Evolutionary conservation across 2,113 vertebrate genomes (phyloP), one percentile per base, ranked within the genome.

Genomic region (Lagenorhynchus albirostris): DNA sequence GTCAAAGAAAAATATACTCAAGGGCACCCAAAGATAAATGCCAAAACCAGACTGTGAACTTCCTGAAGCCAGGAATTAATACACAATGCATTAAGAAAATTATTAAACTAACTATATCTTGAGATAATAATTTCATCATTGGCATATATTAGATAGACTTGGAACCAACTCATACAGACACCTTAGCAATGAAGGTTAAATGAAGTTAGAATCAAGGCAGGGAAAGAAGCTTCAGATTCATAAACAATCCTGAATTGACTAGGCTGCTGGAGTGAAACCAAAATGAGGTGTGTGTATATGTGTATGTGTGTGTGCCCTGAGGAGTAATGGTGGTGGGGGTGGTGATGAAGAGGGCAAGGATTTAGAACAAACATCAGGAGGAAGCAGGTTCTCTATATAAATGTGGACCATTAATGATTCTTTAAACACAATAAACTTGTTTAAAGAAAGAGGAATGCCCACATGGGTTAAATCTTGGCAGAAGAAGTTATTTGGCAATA

Each of bases 1-100:
- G 20, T 94, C 11, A 86, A 73, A 73, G 50, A 73, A 86, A 96
- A 55, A 70, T 25, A 86, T 53, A 84, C 67, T 60, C n/a, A 94
- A 89, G 8, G 36, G n/a, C 5, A 86, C 17, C 65, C n/a, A 53
- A 85, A 85, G 36, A 29, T 17, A 83, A 89, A 88, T 70, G 6
- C 44, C 63, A 80, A 55, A 94, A 79, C 6, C 47, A 92, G 12
- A 55, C 15, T 79, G 31, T 84, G 8, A 74, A 90, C 36, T 81
- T 95, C 31, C n/a, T 68, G 65, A 80, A 91, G 74, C 12, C 17
- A 60, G 13, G 5, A 31, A 63, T 85, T 53, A 71, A 50, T 36
- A 73, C 2, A 74, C 20, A 44, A 18, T 41, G 3, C 1, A 83
- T 86, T 94, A 74, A 89, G 36, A 11, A 33, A 47, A 67, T 47